Evolutionary conservation across 2,888 invertebrate species (phyloP).

Genomic region (Thumatha senex): DNA sequence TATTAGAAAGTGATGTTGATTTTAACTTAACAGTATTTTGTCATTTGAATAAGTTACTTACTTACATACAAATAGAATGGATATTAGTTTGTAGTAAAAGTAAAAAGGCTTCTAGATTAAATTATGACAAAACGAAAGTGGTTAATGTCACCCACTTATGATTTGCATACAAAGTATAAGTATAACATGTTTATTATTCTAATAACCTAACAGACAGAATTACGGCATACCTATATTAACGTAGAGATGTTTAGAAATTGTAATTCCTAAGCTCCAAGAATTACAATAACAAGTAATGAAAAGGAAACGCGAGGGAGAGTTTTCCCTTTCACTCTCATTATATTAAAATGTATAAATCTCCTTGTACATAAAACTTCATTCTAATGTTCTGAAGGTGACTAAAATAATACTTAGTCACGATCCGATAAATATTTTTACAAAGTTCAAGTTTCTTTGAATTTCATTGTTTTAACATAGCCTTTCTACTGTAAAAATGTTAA

Average conservation of each 20-base stretch:
- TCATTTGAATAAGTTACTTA: constrained; percentile 8
- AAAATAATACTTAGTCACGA: neutral
- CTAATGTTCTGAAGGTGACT: neutral
- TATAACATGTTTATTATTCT: too few species aligned
- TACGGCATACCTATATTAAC: too few species aligned
- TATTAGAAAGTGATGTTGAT: constrained; percentile 8
- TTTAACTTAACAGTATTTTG: neutral
- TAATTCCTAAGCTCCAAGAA: constrained; percentile 22
- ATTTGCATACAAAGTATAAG: too few species aligned
- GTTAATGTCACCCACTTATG: too few species aligned
- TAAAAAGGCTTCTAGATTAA: too few species aligned
- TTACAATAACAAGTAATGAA: neutral
- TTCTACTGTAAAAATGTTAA: neutral
- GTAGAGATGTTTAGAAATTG: constrained; percentile 27
- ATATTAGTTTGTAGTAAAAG: constrained; percentile 1
- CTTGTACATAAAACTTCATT: neutral
- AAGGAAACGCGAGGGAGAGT: neutral
- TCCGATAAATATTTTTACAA: neutral
- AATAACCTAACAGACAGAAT: too few species aligned
- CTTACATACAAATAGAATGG: neutral
- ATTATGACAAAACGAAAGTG: too few species aligned
- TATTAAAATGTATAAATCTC: neutral
- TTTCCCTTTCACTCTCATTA: neutral
- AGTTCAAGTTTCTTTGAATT: neutral
- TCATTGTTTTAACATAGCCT: neutral